Percentiles rank a stretch among this genome's conserved stretches.
phyloP scores from a whole-genome alignment of 2,888 invertebrate species.

The Leptinotarsa haldemani region DNA sequence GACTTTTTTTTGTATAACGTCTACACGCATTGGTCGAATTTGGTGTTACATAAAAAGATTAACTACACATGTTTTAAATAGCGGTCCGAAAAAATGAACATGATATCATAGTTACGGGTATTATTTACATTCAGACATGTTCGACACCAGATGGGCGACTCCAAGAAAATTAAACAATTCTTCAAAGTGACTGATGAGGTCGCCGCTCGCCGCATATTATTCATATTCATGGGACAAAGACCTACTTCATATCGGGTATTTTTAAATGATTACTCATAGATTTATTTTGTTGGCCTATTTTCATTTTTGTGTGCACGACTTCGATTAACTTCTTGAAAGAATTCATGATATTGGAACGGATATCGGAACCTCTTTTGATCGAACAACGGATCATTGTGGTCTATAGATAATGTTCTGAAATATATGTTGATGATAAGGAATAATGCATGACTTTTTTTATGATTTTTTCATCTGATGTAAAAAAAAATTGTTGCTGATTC shows the following conservation, averaged over 20 bases:
- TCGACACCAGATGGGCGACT: slow-evolving; percentile 3
- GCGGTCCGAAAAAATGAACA: slow-evolving; percentile 1
- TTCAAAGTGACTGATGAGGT: slow-evolving; percentile 20
- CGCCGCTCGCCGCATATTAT: background rate
- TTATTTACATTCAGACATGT: slow-evolving; percentile 18
- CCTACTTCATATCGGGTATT: slow-evolving; percentile 16
- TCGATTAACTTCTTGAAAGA: background rate
- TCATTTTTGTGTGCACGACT: background rate
- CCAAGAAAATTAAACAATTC: slow-evolving; percentile 13
- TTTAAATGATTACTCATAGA: slow-evolving; percentile 8
- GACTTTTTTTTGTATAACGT: slow-evolving; percentile 10
- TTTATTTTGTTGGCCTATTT: slow-evolving; percentile 18
- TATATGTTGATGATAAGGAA: background rate
- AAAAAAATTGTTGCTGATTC: too few relatives aligned
- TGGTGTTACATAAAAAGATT: slow-evolving; percentile 17
- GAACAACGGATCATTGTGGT: background rate
- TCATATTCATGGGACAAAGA: slow-evolving; percentile 16
- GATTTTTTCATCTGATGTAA: too few relatives aligned
- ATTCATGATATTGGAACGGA: background rate
- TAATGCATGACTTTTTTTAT: too few relatives aligned
- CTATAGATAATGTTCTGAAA: background rate
- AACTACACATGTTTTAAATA: slow-evolving; percentile 8
- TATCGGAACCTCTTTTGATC: background rate
- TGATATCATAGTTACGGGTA: slow-evolving; percentile 17
- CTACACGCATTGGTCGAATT: background rate